Conservation (phyloP, 2,797 vertebrate genomes). For the Tenualosa thibaudeaui region DNA sequence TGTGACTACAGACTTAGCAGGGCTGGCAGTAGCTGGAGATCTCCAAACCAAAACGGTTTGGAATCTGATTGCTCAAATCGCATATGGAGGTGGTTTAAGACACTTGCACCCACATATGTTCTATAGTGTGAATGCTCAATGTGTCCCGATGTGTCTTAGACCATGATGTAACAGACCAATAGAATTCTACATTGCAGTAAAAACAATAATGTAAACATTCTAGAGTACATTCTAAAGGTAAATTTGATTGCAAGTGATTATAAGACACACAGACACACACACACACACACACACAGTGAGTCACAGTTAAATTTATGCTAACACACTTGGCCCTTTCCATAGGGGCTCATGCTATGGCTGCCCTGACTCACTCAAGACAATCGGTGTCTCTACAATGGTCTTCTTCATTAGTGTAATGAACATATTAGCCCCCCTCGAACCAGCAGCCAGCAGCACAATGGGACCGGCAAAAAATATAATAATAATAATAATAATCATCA, state of each 20-base stretch:
- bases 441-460: neutral
- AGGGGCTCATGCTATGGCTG: neutral
- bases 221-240: too few species aligned
- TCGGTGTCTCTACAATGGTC: neutral
- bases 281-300: neutral
- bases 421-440: neutral
- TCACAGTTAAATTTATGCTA: neutral
- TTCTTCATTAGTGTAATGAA: neutral
- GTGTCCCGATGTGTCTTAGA: too few species aligned
- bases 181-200: too few species aligned
- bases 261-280: slow-evolving; percentile 1
- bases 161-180: too few species aligned
- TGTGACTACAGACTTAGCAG: neutral
- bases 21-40: too few species aligned
- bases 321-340: neutral
- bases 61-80: too few species aligned
- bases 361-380: neutral
- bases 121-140: too few species aligned
- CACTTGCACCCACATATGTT: too few species aligned
- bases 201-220: too few species aligned
- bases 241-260: too few species aligned
- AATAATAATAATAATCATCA: neutral
- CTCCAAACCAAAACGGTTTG: too few species aligned
- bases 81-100: too few species aligned
- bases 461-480: neutral